Evolutionary conservation across 2,888 invertebrate genomes (phyloP).

Genomic region (Andricus curvator): DNA sequence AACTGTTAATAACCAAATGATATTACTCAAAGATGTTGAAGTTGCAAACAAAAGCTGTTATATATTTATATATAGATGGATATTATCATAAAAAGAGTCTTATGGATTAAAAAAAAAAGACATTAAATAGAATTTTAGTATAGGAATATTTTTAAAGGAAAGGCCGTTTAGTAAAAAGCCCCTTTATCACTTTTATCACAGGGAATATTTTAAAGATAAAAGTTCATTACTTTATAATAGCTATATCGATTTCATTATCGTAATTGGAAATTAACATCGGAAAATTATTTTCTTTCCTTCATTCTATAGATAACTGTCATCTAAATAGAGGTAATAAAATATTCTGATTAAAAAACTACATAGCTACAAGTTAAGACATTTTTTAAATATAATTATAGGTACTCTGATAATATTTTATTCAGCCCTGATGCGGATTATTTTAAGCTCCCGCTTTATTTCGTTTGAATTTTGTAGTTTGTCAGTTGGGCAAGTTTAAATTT

Average conservation of each 20-base stretch:
- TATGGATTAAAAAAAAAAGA: no score
- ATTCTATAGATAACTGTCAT: neutral
- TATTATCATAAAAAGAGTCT: neutral
- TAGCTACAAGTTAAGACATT: neutral
- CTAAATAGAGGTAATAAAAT: neutral
- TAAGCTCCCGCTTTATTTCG: no score
- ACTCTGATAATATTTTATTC: no score
- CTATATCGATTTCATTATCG: neutral
- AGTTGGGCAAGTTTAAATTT: no score
- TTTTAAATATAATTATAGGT: no score
- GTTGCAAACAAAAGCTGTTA: neutral
- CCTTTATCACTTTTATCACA: neutral
- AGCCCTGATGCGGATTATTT: no score
- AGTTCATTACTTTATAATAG: neutral
- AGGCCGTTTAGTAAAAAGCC: neutral
- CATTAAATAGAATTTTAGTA: no score
- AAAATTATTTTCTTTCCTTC: neutral
- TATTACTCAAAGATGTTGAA: slow-evolving; percentile 1
- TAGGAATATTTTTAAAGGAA: no score
- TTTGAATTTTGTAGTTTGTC: no score
- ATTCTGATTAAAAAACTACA: neutral
- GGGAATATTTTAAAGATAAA: neutral
- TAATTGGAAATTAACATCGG: neutral
- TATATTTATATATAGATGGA: neutral
- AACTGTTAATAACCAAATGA: neutral